Evolutionary conservation across 2,113 vertebrate species (phyloP).

Genomic region (Gavialis gangeticus): DNA sequence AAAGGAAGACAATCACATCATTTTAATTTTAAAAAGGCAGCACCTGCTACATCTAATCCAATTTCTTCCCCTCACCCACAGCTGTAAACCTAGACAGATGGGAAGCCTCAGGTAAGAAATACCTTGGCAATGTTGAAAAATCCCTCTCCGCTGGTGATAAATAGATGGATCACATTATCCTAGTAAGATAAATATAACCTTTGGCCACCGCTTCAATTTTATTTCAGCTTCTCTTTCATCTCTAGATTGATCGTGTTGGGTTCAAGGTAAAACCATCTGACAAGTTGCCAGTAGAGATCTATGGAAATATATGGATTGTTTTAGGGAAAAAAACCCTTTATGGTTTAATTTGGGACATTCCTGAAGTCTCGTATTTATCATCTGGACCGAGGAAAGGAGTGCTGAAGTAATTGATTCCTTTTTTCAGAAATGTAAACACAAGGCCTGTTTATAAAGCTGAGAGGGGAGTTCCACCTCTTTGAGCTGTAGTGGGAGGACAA

Average conservation of each 20-base stretch:
- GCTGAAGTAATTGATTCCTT: neutral
- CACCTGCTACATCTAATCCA: constrained; percentile 71
- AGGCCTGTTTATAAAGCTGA: constrained; percentile 46
- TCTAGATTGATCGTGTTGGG: neutral
- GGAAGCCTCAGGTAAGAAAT: constrained; percentile 59
- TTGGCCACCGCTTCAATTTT: constrained; percentile 35
- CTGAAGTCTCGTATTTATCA: neutral
- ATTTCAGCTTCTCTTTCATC: constrained; percentile 26
- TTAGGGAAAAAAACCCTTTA: neutral
- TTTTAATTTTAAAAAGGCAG: constrained; percentile 43
- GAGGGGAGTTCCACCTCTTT: constrained; percentile 52
- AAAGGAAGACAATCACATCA: constrained; percentile 48
- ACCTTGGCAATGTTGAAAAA: constrained; percentile 42
- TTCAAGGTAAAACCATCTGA: constrained; percentile 30
- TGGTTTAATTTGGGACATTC: neutral
- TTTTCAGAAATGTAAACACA: constrained; percentile 45
- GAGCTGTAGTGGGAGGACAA: constrained; percentile 72
- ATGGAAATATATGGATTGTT: neutral
- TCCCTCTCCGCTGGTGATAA: constrained; percentile 58
- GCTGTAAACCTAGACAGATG: constrained; percentile 66
- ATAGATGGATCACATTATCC: constrained; percentile 47
- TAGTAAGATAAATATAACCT: constrained; percentile 55
- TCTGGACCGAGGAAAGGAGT: neutral
- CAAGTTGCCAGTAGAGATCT: neutral
- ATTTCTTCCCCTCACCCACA: constrained; percentile 57